Evolutionary conservation across 1,140 invertebrate species (phyloP).

Genomic region (Acromyrmex heyeri): DNA sequence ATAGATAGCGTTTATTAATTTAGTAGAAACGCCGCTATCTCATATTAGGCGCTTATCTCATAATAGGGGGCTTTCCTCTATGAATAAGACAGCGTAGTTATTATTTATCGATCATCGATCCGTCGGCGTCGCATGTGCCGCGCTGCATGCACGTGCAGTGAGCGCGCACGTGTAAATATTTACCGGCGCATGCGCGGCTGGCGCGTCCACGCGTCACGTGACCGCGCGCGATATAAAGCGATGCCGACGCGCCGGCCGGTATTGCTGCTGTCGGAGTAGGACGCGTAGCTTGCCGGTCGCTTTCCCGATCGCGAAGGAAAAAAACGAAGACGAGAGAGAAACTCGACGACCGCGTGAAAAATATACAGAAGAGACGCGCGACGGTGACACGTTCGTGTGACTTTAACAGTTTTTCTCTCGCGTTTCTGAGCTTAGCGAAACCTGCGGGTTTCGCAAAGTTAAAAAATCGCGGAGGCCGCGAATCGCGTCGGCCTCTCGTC

Average conservation of each 20-base stretch:
- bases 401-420: background rate
- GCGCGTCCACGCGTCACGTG: conserved; percentile 79
- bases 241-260: conserved; percentile 82
- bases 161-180: conserved; percentile 84
- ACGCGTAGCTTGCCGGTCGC: conserved; percentile 22
- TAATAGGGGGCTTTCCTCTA: no score
- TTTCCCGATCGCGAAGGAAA: conserved; percentile 21
- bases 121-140: background rate
- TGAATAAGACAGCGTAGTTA: background rate
- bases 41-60: no score
- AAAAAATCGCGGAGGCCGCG: background rate
- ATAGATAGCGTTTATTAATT: no score
- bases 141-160: conserved; percentile 57
- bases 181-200: conserved; percentile 81
- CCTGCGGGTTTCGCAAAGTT: background rate
- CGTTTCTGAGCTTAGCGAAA: background rate
- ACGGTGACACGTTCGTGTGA: background rate
- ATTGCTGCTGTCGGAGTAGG: conserved; percentile 76
- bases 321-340: background rate
- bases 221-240: conserved; percentile 81
- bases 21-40: no score
- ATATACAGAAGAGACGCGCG: background rate
- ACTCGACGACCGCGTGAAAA: background rate
- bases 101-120: conserved; percentile 23
- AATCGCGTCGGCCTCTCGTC: background rate